Conservation (phyloP, 2,888 invertebrate species). For the Cephus runcator region DNA sequence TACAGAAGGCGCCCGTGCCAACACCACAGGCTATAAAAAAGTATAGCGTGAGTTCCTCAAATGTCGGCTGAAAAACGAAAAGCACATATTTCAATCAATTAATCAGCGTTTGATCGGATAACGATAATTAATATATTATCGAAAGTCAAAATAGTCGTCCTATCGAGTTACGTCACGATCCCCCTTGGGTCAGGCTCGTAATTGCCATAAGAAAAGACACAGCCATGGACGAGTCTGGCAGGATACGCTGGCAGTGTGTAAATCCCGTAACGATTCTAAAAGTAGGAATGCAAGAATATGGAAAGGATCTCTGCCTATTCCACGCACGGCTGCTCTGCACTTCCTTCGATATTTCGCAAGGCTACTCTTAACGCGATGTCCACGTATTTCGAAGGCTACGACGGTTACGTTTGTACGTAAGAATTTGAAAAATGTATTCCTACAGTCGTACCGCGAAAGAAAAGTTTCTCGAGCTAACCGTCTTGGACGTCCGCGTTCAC, state of each 20-base stretch:
- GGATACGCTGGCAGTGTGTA: neutral
- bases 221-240: neutral
- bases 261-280: constrained; percentile 8
- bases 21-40: constrained; percentile 54
- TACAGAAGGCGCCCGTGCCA: constrained; percentile 35
- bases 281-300: constrained; percentile 34
- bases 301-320: constrained; percentile 26
- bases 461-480: neutral
- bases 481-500: neutral
- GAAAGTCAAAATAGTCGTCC: neutral
- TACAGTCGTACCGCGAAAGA: neutral
- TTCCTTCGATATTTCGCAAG: constrained; percentile 38
- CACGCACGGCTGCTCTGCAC: constrained; percentile 31
- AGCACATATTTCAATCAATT: neutral
- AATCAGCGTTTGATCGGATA: neutral
- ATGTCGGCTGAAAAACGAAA: constrained; percentile 39
- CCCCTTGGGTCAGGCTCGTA: neutral
- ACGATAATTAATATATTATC: neutral
- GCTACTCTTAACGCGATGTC: constrained; percentile 24
- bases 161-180: neutral
- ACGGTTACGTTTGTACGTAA: neutral
- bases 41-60: constrained; percentile 46
- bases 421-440: neutral
- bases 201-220: neutral
- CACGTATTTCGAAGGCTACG: constrained; percentile 12